A percentile compares a stretch with the other conserved stretches of the same genome.
Evolutionary conservation across 2,113 vertebrate genomes (phyloP).

Genomic region (Paramisgurnus dabryanus): DNA sequence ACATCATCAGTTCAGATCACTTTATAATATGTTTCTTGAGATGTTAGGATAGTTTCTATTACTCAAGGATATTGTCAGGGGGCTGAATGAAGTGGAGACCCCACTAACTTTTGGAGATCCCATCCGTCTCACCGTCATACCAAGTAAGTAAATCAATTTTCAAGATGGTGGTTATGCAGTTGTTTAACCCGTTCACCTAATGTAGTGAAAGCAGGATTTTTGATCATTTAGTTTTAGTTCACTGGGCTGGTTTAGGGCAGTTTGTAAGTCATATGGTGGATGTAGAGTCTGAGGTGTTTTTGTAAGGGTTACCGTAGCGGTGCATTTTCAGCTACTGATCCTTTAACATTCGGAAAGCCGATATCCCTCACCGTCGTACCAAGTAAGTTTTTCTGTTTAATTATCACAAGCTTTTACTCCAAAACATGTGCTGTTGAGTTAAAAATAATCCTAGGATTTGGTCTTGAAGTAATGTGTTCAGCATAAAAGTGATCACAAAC

Average conservation of each 20-base stretch:
- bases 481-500: background rate
- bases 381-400: constrained; percentile 46
- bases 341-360: constrained; percentile 53
- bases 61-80: constrained; percentile 39
- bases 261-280: background rate
- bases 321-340: constrained; percentile 39
- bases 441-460: background rate
- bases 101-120: constrained; percentile 24
- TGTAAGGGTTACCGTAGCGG: constrained; percentile 22
- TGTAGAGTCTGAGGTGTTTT: constrained; percentile 17
- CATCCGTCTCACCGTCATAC: constrained; percentile 27
- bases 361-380: constrained; percentile 46
- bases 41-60: background rate
- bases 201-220: background rate
- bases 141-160: constrained; percentile 55
- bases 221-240: background rate
- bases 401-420: background rate
- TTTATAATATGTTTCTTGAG: background rate
- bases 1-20: background rate
- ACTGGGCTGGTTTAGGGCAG: background rate
- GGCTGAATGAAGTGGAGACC: constrained; percentile 25
- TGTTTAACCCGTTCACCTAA: background rate
- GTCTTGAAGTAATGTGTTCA: background rate
- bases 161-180: background rate
- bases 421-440: background rate